Evolutionary conservation across 92 coral and sea anemone species (phyloP).

Genomic region (Umimayanthus chanpuru): DNA sequence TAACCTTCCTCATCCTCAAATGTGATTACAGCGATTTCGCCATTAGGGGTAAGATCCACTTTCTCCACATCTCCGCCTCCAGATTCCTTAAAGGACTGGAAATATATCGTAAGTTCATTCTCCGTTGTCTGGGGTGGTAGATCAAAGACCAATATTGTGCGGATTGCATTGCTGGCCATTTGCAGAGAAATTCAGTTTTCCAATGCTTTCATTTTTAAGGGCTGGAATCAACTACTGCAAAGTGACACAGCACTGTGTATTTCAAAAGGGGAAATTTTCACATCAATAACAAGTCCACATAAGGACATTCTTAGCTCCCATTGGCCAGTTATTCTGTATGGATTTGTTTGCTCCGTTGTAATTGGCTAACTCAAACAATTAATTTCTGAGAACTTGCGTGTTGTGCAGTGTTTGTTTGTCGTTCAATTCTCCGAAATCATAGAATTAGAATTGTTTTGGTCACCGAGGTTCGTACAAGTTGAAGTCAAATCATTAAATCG

Average conservation of each 20-base stretch:
- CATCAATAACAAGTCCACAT: too few relatives aligned
- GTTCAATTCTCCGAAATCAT: too few relatives aligned
- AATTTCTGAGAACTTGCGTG: not conserved
- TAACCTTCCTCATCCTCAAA: slow-evolving; percentile 4
- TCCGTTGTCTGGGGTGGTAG: slow-evolving; percentile 25
- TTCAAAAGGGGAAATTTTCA: not conserved
- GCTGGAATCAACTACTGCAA: not conserved
- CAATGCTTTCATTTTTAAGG: not conserved
- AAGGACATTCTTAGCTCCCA: not conserved
- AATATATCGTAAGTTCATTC: slow-evolving; percentile 30
- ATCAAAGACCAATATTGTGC: slow-evolving; percentile 40
- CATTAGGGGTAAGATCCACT: not conserved
- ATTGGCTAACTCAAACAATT: not conserved
- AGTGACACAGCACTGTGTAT: too few relatives aligned
- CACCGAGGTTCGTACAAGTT: too few relatives aligned
- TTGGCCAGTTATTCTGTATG: not conserved
- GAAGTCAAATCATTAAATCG: too few relatives aligned
- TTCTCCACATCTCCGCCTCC: slow-evolving; percentile 56
- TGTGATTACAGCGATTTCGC: not conserved
- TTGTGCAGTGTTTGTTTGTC: not conserved
- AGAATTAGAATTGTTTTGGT: not conserved
- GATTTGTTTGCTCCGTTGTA: not conserved
- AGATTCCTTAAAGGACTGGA: slow-evolving; percentile 42
- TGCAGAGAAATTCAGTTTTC: not conserved
- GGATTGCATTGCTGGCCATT: not conserved